Percentiles rank a stretch among this genome's conserved stretches.
These are phyloP conservation scores for Conops quadrifasciatus DNA, from an alignment of 2,888 invertebrate species.

Conservation along the genomic window DNA sequence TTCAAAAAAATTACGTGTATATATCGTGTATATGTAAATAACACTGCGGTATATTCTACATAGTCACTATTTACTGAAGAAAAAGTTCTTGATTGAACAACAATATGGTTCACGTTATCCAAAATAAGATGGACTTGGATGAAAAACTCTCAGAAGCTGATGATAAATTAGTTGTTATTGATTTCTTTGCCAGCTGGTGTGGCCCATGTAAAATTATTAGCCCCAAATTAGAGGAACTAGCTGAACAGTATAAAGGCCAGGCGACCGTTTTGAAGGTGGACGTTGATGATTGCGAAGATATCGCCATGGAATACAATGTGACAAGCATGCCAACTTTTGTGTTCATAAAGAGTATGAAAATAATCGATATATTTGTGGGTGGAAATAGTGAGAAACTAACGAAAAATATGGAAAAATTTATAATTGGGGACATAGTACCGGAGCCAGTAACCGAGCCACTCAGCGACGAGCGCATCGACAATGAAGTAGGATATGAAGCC, in stretches of 20 bases:
- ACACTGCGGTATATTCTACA: too few species aligned
- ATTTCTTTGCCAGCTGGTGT: constrained; percentile 93
- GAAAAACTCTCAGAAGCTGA: constrained; percentile 76
- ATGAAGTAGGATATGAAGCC: not conserved
- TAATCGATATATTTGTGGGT: constrained; percentile 79
- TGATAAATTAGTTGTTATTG: constrained; percentile 82
- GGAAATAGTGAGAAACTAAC: constrained; percentile 79
- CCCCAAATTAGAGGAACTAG: constrained; percentile 79
- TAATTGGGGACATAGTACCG: constrained; percentile 26
- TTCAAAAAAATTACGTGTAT: too few species aligned
- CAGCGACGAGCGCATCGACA: not conserved
- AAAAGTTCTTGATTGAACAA: too few species aligned
- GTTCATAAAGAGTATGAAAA: constrained; percentile 77
- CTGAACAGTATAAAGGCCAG: constrained; percentile 68
- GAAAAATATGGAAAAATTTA: constrained; percentile 70
- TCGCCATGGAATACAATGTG: constrained; percentile 79
- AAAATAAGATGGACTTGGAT: constrained; percentile 70
- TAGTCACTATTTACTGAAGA: too few species aligned
- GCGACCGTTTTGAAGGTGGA: constrained; percentile 75
- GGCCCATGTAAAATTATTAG: constrained; percentile 90
- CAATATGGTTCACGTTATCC: constrained; percentile 60
- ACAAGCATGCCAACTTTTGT: constrained; percentile 91
- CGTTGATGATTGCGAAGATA: constrained; percentile 86
- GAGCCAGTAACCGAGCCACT: not conserved
- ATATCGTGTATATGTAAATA: too few species aligned